A percentile compares a stretch with the other conserved stretches of the same genome.
These are phyloP conservation scores for Enteromius fasciolatus DNA, from an alignment of 2,797 vertebrate genomes.

Conservation along the genomic window DNA sequence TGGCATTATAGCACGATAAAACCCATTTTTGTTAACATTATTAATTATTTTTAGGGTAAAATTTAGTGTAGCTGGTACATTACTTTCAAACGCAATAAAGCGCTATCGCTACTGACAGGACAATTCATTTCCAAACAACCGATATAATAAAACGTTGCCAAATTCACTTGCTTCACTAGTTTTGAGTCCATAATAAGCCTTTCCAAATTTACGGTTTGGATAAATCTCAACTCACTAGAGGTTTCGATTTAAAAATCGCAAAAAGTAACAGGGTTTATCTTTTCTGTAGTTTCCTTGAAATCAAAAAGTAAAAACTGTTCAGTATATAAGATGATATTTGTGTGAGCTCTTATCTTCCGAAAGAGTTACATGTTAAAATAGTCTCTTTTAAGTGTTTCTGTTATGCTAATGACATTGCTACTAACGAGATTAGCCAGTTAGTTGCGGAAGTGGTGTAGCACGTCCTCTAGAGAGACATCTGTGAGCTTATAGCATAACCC, in stretches of 20 bases:
- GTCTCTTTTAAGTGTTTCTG: conserved; percentile 21
- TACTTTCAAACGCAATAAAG: background rate
- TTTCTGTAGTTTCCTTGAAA: background rate
- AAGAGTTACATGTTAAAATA: conserved; percentile 8
- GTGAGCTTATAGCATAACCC: conserved; percentile 43
- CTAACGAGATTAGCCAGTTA: conserved; percentile 42
- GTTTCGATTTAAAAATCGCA: background rate
- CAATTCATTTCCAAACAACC: background rate
- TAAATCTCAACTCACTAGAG: background rate
- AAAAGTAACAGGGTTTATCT: background rate
- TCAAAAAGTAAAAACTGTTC: background rate
- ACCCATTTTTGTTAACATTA: background rate
- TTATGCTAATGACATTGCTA: conserved; percentile 30
- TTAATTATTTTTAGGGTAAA: background rate
- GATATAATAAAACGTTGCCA: background rate
- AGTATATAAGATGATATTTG: background rate
- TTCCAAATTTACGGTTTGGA: background rate
- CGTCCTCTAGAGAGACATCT: conserved; percentile 32
- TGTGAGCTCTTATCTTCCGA: background rate
- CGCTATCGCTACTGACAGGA: background rate
- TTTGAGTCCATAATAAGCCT: background rate
- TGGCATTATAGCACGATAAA: background rate
- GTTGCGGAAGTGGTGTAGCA: conserved; percentile 32
- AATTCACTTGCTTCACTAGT: background rate
- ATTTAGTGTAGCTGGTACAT: background rate